Conservation (phyloP, 2,797 vertebrate genomes). For the Alcedo atthis region DNA sequence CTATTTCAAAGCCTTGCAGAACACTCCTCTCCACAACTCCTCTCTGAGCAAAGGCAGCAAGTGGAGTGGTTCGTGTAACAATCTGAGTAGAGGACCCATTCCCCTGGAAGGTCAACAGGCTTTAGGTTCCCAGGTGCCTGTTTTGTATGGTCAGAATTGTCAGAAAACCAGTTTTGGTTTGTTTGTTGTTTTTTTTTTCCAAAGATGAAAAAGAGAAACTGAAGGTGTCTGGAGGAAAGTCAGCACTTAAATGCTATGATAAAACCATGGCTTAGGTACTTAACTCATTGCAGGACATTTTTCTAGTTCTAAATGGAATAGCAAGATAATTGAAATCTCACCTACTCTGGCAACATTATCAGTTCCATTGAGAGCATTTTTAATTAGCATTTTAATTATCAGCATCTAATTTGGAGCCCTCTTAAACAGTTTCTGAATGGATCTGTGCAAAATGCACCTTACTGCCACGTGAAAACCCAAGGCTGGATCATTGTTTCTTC, state of each 20-base stretch:
- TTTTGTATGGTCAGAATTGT: not conserved
- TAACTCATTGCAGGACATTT: not conserved
- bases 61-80: not conserved
- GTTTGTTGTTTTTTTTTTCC: not conserved
- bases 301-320: not conserved
- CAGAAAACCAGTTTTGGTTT: not conserved
- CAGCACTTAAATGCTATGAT: not conserved
- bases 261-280: not conserved
- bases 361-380: not conserved
- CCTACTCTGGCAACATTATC: not conserved
- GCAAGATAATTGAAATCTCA: constrained; percentile 17
- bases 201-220: not conserved
- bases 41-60: not conserved
- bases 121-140: not conserved
- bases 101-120: not conserved
- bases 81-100: not conserved
- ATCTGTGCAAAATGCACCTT: not conserved
- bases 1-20: not conserved
- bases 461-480: too few relatives aligned
- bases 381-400: constrained; percentile 38
- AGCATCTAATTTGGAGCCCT: constrained; percentile 1
- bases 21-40: not conserved
- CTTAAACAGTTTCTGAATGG: not conserved
- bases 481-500: not conserved
- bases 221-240: not conserved